Base-by-base conservation (phyloP, 2,797 vertebrate genomes). In the Selene dorsalis region DNA sequence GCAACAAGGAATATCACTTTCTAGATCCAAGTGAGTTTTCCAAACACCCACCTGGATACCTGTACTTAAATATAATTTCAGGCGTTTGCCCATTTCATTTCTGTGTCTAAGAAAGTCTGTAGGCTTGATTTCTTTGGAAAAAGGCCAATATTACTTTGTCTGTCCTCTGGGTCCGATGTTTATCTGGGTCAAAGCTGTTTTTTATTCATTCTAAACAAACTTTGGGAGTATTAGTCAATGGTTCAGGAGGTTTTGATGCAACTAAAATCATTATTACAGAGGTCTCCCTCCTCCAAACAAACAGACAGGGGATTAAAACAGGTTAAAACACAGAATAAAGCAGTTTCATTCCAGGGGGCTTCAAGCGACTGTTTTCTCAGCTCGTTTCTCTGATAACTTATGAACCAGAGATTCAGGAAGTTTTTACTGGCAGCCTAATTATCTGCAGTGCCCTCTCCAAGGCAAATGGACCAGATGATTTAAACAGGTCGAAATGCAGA, bases 1-100 rank as follows among this genome's bases (percentile, higher is more conserved):
- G 63, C 61, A 43, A 69, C 18, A 6, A 59, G 66, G 68, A 67
- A 59, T 65, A 48, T 77, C 16, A 59, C 14, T 56, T 41, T 41
- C 20, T 57, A 35, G 8, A 70, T 59, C 28, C 30, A 38, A 57
- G 38, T 58, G 22, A 38, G 2, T 48, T 68, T 64, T 48, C 17
- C 47, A 3, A 48, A 11, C 20, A 22, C 24, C 77, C 13, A 52
- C 13, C 30, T 6, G 32, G 28, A 38, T 38, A 52, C 26, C 14
- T 28, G n/a, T 18, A 38, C 43, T 47, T 8, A 20, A 28, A 60
- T 16, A 55, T 8, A 1, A 43, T 22, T 73, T 13, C 13, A 32
- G 20, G 48, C 9, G 0, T 24, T 55, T 17, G 4, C 24, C 12
- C 10, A 0, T 56, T 69, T 66, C 22, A 28, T 45, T 13, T 55